Base-by-base conservation (phyloP, 2,113 vertebrate species). In the Colinus virginianus region DNA sequence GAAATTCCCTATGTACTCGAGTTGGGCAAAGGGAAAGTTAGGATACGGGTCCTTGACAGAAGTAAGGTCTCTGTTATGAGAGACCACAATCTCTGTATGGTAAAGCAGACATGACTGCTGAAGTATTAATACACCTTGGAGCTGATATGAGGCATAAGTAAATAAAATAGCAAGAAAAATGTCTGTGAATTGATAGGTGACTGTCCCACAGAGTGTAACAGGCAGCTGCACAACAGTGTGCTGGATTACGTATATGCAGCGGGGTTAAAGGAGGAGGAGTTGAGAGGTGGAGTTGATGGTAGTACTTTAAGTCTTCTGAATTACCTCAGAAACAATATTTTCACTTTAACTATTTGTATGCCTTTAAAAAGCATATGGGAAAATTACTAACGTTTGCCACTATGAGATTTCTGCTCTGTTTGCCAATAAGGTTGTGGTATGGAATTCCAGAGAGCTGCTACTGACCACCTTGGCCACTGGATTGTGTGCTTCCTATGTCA, bases 401-500 rank as follows among this genome's bases (percentile, higher is more conserved):
- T 38, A 74, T 42, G 72, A 74, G 58, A 49, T 13, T 45, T 76
- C 25, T 87, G 25, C 34, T 48, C 36, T 51, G 19, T 74, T 83
- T 56, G 66, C 53, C 69, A 68, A 68, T 51, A 49, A 70, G 46
- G 34, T 78, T 71, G 56, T 71, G 28, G 16, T 36, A 1, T 75
- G 58, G 51, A 58, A 61, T 48, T 22, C 22, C 34, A 5, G 26
- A 16, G 13, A 61, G 67, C n/a, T 21, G 67, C n/a, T 21, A 13
- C 34, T 0, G 2, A n/a, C 17, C 10, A 1, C 68, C 48, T 40
- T 5, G 59, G 49, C 36, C 38, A 3, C 72, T 21, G 17, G 63
- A 6, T 5, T 20, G 58, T 0, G 1, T 3, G 7, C 22, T n/a
- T 49, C 80, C 78, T 61, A 0, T 6, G 0, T 2, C 7, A 28